phyloP scores from a whole-genome alignment of 2,797 vertebrate species.

The Carapus acus region DNA sequence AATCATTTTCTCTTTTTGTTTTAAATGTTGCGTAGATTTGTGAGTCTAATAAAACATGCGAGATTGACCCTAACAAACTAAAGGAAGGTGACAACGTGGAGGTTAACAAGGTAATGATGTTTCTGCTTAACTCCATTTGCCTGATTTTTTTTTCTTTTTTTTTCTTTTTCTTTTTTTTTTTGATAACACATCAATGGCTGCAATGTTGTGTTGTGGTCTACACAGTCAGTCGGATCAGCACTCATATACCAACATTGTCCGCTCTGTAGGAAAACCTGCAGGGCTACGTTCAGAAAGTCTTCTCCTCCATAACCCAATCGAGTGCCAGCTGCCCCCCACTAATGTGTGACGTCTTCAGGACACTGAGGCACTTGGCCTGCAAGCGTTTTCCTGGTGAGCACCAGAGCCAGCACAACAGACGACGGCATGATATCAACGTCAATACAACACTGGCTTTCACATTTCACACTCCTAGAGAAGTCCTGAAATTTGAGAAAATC shows the following conservation, averaged over 20 bases:
- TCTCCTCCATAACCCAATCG: slow-evolving; percentile 89
- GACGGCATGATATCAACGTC: neutral
- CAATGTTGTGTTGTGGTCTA: too few relatives aligned
- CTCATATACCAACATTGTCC: slow-evolving; percentile 4
- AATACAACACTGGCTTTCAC: neutral
- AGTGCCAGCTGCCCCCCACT: slow-evolving; percentile 93
- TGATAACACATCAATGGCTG: too few relatives aligned
- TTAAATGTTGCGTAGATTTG: slow-evolving; percentile 80
- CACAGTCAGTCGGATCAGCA: too few relatives aligned
- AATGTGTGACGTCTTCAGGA: slow-evolving; percentile 96
- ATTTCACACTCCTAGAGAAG: too few relatives aligned
- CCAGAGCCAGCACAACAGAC: neutral
- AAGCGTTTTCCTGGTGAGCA: slow-evolving; percentile 90
- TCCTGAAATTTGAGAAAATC: too few relatives aligned
- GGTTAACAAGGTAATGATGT: slow-evolving; percentile 83
- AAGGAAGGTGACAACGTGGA: slow-evolving; percentile 94
- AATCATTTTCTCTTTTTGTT: slow-evolving; percentile 10
- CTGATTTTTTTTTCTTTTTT: too few relatives aligned
- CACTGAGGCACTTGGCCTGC: slow-evolving; percentile 87
- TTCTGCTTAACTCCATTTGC: too few relatives aligned
- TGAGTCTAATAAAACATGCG: slow-evolving; percentile 92
- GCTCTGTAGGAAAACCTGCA: slow-evolving; percentile 91
- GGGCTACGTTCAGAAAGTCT: slow-evolving; percentile 92
- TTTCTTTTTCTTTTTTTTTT: too few relatives aligned
- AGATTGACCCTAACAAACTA: slow-evolving; percentile 93